Conservation (phyloP, 2,888 invertebrate genomes). For the Pristionchus mayeri region DNA sequence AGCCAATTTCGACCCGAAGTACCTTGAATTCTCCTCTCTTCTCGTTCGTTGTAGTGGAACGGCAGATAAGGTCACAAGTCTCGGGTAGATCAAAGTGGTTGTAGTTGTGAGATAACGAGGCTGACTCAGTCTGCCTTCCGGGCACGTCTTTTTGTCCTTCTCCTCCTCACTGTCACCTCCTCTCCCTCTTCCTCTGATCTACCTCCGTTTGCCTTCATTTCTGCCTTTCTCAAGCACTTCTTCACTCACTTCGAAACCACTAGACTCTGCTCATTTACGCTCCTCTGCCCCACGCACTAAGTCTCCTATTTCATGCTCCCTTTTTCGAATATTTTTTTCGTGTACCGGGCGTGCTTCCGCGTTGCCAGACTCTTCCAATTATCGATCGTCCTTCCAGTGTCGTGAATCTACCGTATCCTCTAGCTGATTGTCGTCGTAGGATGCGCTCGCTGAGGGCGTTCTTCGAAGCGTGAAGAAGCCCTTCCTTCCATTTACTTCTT, state of each 20-base stretch:
- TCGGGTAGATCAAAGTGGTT: slow-evolving; percentile 28
- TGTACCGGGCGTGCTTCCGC: slow-evolving; percentile 18
- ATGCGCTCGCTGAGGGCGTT: slow-evolving; percentile 37
- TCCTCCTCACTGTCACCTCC: background rate
- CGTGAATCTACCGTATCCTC: slow-evolving; percentile 23
- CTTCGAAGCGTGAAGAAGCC: slow-evolving; percentile 48
- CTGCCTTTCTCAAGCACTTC: slow-evolving; percentile 24
- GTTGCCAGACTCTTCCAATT: background rate
- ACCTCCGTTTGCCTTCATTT: slow-evolving; percentile 20
- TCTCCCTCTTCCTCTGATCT: background rate
- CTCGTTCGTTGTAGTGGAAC: background rate
- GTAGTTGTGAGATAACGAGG: background rate
- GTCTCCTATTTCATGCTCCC: background rate
- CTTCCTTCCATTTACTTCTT: background rate
- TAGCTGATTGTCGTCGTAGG: slow-evolving; percentile 2
- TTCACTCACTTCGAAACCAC: slow-evolving; percentile 2
- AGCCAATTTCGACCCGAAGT: background rate
- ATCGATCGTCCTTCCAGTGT: slow-evolving; percentile 32
- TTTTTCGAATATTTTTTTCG: background rate
- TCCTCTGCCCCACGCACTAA: background rate
- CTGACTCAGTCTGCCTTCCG: slow-evolving; percentile 38
- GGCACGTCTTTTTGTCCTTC: slow-evolving; percentile 18
- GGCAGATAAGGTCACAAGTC: background rate
- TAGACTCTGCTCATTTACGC: slow-evolving; percentile 38
- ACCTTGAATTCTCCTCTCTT: background rate